Base-by-base conservation (phyloP, 2,888 invertebrate genomes). In the Cephus sareptanus region DNA sequence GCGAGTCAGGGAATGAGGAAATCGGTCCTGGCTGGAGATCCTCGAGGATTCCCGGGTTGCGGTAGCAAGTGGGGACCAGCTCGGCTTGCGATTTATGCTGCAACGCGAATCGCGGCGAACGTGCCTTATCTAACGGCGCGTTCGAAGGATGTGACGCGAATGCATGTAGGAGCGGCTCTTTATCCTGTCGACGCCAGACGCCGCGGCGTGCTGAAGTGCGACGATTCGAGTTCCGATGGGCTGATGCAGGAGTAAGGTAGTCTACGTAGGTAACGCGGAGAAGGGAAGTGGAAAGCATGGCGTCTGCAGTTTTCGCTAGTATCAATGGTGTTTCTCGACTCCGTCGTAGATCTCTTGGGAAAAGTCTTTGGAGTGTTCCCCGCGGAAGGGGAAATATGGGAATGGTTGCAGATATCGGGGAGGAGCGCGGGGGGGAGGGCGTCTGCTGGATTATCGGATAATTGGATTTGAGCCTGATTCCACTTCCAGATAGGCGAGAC, bases 151-250 rank as follows among this genome's bases (percentile, higher is more conserved):
- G 87, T 87, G 89, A 88, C 88, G 86, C 87, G 88, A 88, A 87
- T 88, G 86, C 87, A 85, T 86, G 87, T 85, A 87, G 85, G 83
- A 89, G 87, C 85, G 84, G 84, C 87, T 86, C 87, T 89, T 89
- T 88, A 88, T 88, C 86, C 88, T 88, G 88, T 87, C 88, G 86
- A 83, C 84, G 85, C 83, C 88, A 89, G 89, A 84, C 35, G 34
- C 37, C n/a, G 34, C 31, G 15, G 56, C 40, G n/a, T 34, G 73
- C 56, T 13, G 70, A 15, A 56, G 69, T 35, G 68, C 56, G 71
- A 69, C 34, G 70, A 70, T 31, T 33, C 31, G 70, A 33, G 30
- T 30, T 33, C 70, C 30, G 70, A 33, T 30, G 31, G 30, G 33
- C 31, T 31, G 70, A 33, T 70, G 70, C 30, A 33, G 33, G 70